Evolutionary conservation across 2,888 invertebrate genomes (phyloP).

Genomic region (Drosophila peninsularis): DNA sequence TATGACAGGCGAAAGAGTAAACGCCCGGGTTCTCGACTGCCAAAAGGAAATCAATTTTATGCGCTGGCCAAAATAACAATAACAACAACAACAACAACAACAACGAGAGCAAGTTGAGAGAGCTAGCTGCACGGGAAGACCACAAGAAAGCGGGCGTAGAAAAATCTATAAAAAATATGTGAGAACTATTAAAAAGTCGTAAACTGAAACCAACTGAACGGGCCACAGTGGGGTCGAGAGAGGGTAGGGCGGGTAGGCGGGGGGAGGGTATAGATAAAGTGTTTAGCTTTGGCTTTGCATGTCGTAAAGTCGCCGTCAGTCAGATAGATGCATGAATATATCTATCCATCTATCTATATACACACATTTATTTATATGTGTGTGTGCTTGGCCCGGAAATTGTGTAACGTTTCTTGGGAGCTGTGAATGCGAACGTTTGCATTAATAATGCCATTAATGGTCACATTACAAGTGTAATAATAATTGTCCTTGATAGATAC

Average conservation of each 20-base stretch:
- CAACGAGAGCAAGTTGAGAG: not conserved
- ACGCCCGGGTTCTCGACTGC: conserved; percentile 28
- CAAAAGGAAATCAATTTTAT: conserved; percentile 80
- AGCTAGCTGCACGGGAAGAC: conserved; percentile 31
- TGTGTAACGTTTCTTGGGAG: conserved; percentile 51
- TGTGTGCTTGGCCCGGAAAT: conserved; percentile 52
- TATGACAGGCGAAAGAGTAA: conserved; percentile 77
- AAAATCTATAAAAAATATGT: conserved; percentile 80
- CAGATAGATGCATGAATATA: conserved; percentile 41
- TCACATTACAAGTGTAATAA: conserved; percentile 77
- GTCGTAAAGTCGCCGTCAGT: conserved; percentile 75
- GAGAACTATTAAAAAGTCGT: conserved; percentile 84
- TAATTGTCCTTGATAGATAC: conserved; percentile 76
- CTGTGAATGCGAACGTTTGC: conserved; percentile 40
- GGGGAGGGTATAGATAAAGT: conserved; percentile 41
- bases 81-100: conserved; percentile 16
- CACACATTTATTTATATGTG: conserved; percentile 3
- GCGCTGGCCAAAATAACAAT: conserved; percentile 68
- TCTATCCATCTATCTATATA: conserved; percentile 23
- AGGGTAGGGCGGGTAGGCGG: conserved; percentile 2
- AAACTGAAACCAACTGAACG: conserved; percentile 64
- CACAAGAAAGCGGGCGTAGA: conserved; percentile 59
- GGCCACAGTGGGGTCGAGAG: not conserved
- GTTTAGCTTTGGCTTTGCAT: conserved; percentile 71
- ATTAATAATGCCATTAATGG: conserved; percentile 77